A percentile compares a stretch with the other conserved stretches of the same genome.
phyloP scores from a whole-genome alignment of 1,140 invertebrate genomes.

The Bombus haemorrhoidalis region DNA sequence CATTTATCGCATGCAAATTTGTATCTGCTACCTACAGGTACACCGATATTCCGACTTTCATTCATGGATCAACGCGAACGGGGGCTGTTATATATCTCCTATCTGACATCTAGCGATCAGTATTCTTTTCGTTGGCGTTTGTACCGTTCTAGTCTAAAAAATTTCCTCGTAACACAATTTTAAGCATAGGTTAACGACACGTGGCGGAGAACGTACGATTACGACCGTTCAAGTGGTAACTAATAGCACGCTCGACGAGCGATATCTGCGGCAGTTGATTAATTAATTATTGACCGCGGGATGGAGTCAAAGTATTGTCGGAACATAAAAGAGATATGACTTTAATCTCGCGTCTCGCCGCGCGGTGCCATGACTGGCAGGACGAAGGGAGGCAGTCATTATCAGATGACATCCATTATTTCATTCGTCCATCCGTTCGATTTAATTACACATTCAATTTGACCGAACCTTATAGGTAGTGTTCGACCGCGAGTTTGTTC shows the following conservation, averaged over 20 bases:
- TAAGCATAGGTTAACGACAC: slow-evolving; percentile 27
- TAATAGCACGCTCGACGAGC: slow-evolving; percentile 57
- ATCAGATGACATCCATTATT: slow-evolving; percentile 75
- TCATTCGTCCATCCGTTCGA: slow-evolving; percentile 65
- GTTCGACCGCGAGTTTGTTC: slow-evolving; percentile 52
- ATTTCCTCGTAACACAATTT: slow-evolving; percentile 13
- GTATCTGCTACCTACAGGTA: background rate
- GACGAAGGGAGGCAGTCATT: slow-evolving; percentile 65
- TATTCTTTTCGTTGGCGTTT: background rate
- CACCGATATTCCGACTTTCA: background rate
- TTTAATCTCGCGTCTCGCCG: slow-evolving; percentile 63
- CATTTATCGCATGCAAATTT: slow-evolving; percentile 13
- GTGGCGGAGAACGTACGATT: background rate
- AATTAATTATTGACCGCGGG: slow-evolving; percentile 74
- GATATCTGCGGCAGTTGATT: slow-evolving; percentile 72
- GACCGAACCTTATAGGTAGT: slow-evolving; percentile 60
- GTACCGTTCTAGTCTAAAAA: background rate
- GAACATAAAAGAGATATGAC: slow-evolving; percentile 69
- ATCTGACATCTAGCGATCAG: background rate
- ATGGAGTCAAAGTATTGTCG: slow-evolving; percentile 62
- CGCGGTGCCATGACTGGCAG: slow-evolving; percentile 71
- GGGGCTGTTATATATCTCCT: background rate
- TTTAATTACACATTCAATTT: slow-evolving; percentile 76
- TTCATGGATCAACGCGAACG: background rate
- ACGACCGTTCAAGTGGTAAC: slow-evolving; percentile 58